phyloP scores from a whole-genome alignment of 64 coral and sea anemone genomes.

The Montipora sp. region DNA sequence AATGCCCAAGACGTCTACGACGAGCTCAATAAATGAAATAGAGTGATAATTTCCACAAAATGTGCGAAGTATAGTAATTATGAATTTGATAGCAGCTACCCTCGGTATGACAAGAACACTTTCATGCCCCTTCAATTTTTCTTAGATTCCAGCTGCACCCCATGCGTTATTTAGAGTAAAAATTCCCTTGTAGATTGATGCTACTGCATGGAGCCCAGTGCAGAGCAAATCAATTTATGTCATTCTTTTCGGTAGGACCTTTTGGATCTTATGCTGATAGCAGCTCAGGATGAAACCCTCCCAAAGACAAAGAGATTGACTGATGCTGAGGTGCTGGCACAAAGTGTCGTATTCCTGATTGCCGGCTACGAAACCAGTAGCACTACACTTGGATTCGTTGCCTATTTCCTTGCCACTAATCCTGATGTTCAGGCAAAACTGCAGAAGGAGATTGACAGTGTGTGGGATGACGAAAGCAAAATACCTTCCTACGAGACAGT shows the following conservation, averaged over 20 bases:
- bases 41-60: too few species aligned
- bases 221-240: too few species aligned
- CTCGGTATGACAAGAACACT: too few species aligned
- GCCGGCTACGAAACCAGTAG: constrained; percentile 39
- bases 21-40: too few species aligned
- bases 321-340: constrained; percentile 15
- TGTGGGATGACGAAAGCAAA: constrained; percentile 3
- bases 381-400: constrained; percentile 3
- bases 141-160: too few species aligned
- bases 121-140: too few species aligned
- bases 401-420: background rate
- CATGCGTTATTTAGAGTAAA: too few species aligned
- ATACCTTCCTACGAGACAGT: constrained; percentile 36
- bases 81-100: too few species aligned
- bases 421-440: constrained; percentile 42
- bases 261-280: constrained; percentile 23
- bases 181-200: too few species aligned
- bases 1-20: too few species aligned
- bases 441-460: constrained; percentile 34
- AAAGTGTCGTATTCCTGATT: constrained; percentile 15
- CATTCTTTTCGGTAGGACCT: constrained; percentile 6
- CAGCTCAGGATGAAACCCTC: background rate
- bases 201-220: too few species aligned
- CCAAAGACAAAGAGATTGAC: constrained; percentile 21
- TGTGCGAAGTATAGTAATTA: too few species aligned